Evolutionary conservation across 92 coral and sea anemone species (phyloP).

Genomic region (Palythoa caribaeorum): DNA sequence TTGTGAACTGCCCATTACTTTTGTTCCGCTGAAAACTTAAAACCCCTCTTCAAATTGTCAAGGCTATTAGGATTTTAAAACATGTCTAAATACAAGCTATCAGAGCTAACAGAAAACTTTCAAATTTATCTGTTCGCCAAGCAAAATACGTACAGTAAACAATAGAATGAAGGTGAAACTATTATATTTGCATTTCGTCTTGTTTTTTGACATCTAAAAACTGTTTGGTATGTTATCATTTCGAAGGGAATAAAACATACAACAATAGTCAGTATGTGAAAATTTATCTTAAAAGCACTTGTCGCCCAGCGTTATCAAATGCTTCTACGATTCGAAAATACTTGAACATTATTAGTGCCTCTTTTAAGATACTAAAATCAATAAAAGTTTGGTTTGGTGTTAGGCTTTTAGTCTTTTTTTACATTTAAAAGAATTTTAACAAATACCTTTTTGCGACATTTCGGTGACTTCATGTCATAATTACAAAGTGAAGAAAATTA

Average conservation of each 20-base stretch:
- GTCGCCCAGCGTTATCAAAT: not conserved
- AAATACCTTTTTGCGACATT: too few relatives aligned
- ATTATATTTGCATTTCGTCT: not conserved
- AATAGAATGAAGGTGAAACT: not conserved
- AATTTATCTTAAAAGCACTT: not conserved
- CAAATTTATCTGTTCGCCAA: not conserved
- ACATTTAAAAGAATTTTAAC: not conserved
- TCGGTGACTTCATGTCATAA: too few relatives aligned
- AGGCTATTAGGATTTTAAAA: not conserved
- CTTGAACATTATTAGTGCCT: not conserved
- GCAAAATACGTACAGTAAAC: not conserved
- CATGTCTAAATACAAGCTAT: not conserved
- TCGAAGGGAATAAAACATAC: not conserved
- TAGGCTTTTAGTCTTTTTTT: not conserved
- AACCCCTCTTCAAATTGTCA: not conserved
- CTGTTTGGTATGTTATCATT: not conserved
- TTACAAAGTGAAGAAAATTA: too few relatives aligned
- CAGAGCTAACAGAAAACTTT: not conserved
- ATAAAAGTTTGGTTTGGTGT: not conserved
- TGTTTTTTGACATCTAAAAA: not conserved
- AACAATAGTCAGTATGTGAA: not conserved
- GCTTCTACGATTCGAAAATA: not conserved
- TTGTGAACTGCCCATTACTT: not conserved
- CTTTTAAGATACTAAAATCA: not conserved
- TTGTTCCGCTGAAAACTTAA: slow-evolving; percentile 1